phyloP scores from a whole-genome alignment of 1,140 invertebrate species.

The Calliopsis andreniformis region DNA sequence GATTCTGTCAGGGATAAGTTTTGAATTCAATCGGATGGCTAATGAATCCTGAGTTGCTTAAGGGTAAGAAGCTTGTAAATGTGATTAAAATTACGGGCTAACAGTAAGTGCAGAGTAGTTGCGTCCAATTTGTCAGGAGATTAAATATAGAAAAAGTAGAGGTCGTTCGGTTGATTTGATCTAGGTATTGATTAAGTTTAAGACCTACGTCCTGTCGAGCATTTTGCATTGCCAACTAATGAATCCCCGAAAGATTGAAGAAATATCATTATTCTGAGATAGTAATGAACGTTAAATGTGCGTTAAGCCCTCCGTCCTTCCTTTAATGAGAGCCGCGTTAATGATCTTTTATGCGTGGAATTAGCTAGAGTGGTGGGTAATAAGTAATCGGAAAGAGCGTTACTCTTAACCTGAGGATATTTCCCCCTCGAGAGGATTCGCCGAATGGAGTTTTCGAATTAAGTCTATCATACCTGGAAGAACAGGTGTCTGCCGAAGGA shows the following conservation, averaged over 20 bases:
- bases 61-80: background rate
- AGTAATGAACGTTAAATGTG: conserved; percentile 30
- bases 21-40: background rate
- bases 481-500: background rate
- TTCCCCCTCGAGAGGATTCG: background rate
- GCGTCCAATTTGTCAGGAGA: background rate
- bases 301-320: conserved; percentile 22
- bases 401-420: background rate
- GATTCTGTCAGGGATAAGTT: too few relatives aligned
- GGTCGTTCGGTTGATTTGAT: background rate
- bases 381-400: conserved; percentile 24
- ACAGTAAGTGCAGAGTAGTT: background rate
- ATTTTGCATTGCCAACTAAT: conserved; percentile 9
- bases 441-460: background rate
- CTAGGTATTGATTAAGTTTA: background rate
- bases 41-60: background rate
- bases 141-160: background rate
- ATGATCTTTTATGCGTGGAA: conserved; percentile 36
- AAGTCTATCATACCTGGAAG: background rate
- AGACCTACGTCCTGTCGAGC: background rate
- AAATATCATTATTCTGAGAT: conserved; percentile 7
- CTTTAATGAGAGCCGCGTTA: conserved; percentile 45
- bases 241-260: background rate
- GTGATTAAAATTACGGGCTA: background rate
- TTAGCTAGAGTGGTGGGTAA: conserved; percentile 38